Percentiles rank a stretch among this genome's conserved stretches.
phyloP scores from a whole-genome alignment of 1,140 invertebrate genomes.

The Zaprionus ornatus region DNA sequence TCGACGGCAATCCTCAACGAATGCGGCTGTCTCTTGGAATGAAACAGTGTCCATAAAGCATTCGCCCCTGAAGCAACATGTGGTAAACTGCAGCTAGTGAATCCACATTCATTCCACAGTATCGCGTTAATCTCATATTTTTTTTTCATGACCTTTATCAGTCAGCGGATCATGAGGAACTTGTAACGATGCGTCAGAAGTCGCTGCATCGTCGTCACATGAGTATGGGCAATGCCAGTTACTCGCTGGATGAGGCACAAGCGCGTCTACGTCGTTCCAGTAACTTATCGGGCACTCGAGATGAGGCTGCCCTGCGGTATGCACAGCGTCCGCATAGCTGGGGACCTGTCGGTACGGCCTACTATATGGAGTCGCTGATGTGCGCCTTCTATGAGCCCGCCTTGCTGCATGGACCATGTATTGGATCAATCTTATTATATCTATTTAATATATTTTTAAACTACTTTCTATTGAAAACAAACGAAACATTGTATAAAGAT shows the following conservation, averaged over 20 bases:
- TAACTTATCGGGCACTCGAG: constrained; percentile 58
- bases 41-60: constrained; percentile 78
- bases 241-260: constrained; percentile 66
- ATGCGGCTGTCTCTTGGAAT: constrained; percentile 82
- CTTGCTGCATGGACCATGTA: constrained; percentile 84
- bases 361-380: constrained; percentile 79
- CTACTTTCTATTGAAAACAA: constrained; percentile 35
- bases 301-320: constrained; percentile 46
- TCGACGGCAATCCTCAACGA: constrained; percentile 80
- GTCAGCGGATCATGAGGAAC: constrained; percentile 63
- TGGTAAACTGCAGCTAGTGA: constrained; percentile 43
- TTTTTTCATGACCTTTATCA: constrained; percentile 5
- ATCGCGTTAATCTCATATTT: constrained; percentile 7
- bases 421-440: constrained; percentile 69
- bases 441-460: constrained; percentile 10
- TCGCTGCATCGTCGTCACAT: constrained; percentile 75
- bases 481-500: constrained; percentile 63
- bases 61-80: constrained; percentile 61
- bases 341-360: constrained; percentile 82
- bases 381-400: constrained; percentile 73
- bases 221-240: constrained; percentile 76
- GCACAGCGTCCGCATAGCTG: constrained; percentile 77
- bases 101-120: neutral
- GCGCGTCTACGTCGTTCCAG: constrained; percentile 55
- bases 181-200: constrained; percentile 72